These are phyloP conservation scores for Eurystomus glaucurus DNA, from an alignment of 2,797 vertebrate species.

Conservation along the genomic window DNA sequence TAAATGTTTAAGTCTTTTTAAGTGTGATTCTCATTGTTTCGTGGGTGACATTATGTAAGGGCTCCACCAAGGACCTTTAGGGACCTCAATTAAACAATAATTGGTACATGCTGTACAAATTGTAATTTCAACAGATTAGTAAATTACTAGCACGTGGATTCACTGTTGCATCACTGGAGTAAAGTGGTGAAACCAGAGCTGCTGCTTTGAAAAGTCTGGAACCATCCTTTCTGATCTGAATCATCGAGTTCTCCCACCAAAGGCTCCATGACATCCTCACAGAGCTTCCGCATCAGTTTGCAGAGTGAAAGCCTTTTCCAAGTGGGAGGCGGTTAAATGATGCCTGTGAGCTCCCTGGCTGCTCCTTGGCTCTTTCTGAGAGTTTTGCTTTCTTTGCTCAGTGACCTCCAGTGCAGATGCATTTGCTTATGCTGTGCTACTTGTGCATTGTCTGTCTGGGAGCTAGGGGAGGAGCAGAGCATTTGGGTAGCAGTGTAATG, in stretches of 20 bases:
- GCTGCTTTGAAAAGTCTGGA: not conserved
- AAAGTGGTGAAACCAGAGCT: not conserved
- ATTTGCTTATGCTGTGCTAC: not conserved
- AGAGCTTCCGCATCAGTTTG: not conserved
- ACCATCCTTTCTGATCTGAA: not conserved
- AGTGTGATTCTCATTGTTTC: not conserved
- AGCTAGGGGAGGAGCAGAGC: not conserved
- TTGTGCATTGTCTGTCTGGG: not conserved
- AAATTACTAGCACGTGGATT: not conserved
- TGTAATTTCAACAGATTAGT: not conserved
- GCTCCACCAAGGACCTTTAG: not conserved
- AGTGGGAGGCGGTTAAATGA: not conserved
- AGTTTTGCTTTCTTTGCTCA: not conserved
- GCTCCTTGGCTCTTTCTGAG: not conserved
- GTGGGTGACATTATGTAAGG: fast-evolving
- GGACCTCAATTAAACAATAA: not conserved
- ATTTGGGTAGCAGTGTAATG: fast-evolving
- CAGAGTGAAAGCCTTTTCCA: not conserved
- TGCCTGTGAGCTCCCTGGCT: fast-evolving
- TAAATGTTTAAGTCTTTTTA: not conserved
- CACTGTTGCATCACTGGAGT: not conserved
- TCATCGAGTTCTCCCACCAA: fast-evolving
- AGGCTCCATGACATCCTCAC: fast-evolving
- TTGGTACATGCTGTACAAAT: not conserved
- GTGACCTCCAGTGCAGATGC: fast-evolving